Conservation (phyloP, 2,888 invertebrate genomes). For the Eupithecia pulchellata region DNA sequence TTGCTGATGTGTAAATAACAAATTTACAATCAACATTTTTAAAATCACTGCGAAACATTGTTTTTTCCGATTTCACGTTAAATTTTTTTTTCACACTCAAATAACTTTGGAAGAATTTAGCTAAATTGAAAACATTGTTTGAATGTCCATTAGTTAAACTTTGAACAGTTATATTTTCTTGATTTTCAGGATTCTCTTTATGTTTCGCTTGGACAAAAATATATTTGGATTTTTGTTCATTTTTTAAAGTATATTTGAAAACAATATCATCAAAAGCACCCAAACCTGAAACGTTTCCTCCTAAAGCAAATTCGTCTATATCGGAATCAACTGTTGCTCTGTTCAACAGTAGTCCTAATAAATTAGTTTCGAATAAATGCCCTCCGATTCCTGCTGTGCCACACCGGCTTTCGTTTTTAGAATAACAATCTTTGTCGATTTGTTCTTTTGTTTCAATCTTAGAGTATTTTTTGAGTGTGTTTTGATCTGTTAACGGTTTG, state of each 20-base stretch:
- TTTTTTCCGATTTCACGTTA: neutral
- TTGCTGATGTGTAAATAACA: constrained; percentile 22
- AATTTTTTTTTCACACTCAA: constrained; percentile 11
- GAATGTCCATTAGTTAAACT: neutral
- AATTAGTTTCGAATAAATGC: constrained; percentile 25
- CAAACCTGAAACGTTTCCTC: constrained; percentile 34
- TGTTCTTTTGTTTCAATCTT: neutral
- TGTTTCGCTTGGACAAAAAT: constrained; percentile 49
- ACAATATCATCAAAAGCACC: constrained; percentile 51
- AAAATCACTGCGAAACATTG: constrained; percentile 15
- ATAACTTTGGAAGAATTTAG: constrained; percentile 24
- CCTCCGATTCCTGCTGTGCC: constrained; percentile 22
- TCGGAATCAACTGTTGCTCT: constrained; percentile 35
- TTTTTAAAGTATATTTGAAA: constrained; percentile 41
- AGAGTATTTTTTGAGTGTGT: neutral
- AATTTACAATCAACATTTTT: constrained; percentile 9
- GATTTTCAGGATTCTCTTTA: constrained; percentile 7
- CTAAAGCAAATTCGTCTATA: constrained; percentile 20
- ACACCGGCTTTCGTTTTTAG: constrained; percentile 10
- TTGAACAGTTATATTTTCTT: constrained; percentile 16
- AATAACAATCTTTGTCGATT: neutral
- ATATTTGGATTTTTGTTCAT: constrained; percentile 30
- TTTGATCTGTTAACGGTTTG: neutral
- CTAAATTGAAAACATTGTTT: constrained; percentile 16
- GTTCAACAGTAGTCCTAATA: constrained; percentile 20